These are phyloP conservation scores for Falcunculus frontatus DNA, from an alignment of 2,113 vertebrate genomes.

Conservation along the genomic window DNA sequence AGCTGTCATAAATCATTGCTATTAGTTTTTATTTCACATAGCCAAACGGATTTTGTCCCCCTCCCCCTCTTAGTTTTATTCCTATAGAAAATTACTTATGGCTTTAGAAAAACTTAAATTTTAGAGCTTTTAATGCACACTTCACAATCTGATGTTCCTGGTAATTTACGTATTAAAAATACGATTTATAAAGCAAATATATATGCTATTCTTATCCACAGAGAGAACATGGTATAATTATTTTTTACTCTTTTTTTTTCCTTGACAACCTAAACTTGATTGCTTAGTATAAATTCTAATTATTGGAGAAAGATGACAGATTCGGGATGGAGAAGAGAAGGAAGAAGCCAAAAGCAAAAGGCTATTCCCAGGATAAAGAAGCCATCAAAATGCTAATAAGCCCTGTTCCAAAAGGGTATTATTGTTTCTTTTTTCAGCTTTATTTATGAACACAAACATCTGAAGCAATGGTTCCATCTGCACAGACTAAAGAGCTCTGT, in stretches of 20 bases:
- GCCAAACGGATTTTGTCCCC: not conserved
- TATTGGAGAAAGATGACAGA: conserved; percentile 6
- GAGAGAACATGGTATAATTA: not conserved
- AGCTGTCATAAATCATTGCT: not conserved
- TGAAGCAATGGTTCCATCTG: not conserved
- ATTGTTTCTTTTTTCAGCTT: conserved; percentile 1
- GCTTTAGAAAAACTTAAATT: not conserved
- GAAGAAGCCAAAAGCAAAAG: not conserved
- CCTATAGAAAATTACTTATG: not conserved
- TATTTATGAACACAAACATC: conserved; percentile 5
- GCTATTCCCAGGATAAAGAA: conserved; percentile 14
- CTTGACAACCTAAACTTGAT: not conserved
- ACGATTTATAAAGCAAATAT: conserved; percentile 9
- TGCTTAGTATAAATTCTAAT: conserved; percentile 23
- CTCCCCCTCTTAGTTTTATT: not conserved
- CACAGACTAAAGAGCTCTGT: not conserved
- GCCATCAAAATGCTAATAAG: conserved; percentile 38
- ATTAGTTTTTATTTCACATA: not conserved
- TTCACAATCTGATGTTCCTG: not conserved
- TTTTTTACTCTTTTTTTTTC: not conserved
- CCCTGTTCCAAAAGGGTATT: not conserved
- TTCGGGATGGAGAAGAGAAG: not conserved
- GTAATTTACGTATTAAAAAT: not conserved
- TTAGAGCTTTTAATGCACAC: not conserved
- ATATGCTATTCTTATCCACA: not conserved